Evolutionary conservation across 2,888 invertebrate genomes (phyloP), one percentile per base, ranked within the genome.

Genomic region (Yponomeuta malinellus): DNA sequence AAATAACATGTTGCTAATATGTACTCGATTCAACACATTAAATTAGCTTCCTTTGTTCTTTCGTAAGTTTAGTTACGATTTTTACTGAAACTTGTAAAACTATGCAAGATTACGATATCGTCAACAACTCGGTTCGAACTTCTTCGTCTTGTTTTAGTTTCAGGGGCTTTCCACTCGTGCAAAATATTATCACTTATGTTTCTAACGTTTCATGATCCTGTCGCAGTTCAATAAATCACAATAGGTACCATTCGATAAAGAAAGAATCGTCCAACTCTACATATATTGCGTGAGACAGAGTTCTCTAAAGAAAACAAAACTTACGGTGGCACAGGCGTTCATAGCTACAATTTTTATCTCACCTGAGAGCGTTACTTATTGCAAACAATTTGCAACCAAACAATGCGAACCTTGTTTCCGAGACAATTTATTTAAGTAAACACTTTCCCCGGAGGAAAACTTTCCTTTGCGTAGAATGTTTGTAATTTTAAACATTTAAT

Each of bases 321-420:
- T 65, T 29, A 3, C 15, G 52, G 52, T 15, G 15, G 52, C 52
- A 12, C 15, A 65, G 33, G 33, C 65, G 65, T 33, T 68, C 68
- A 68, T 48, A 23, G 23, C 0, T 23, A n/a, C 37, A 23, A 68
- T 68, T 68, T 65, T 68, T 68, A 68, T 68, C 68, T 68, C 68
- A 43, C 68, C 8, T 68, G 68, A 48, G 68, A 68, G 66, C 68
- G 67, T 68, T 78, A 87, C 83, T 86, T 84, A 84, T 85, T 83
- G 81, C 80, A 81, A 81, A 78, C 83, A 88, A 84, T 89, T 88
- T 86, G 82, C 81, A 79, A 59, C 52, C 15, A 81, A 89, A 90
- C 91, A 90, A 90, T 89, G 84, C 87, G 79, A 82, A 84, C 87
- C 89, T 91, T 91, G 90, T 91, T 89, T 87, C 79, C 79, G 75